Evolutionary conservation across 1,140 invertebrate species (phyloP).

Genomic region (Achroia grisella): DNA sequence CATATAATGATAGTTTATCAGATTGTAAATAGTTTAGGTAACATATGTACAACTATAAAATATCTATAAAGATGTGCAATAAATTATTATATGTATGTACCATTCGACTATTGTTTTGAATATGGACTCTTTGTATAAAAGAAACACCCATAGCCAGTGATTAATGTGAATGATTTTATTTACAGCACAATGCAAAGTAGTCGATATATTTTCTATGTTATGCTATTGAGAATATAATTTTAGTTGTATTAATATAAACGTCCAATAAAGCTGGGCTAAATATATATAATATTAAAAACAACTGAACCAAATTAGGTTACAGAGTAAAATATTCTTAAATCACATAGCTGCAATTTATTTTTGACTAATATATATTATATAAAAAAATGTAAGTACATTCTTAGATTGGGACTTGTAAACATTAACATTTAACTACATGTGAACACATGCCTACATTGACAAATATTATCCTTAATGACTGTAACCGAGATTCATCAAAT

Average conservation of each 20-base stretch:
- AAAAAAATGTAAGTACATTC: constrained; percentile 29
- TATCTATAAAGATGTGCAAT: constrained; percentile 15
- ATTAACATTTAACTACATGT: constrained; percentile 6
- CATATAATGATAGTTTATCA: constrained; percentile 19
- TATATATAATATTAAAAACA: too few species aligned
- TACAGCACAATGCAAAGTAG: constrained; percentile 11
- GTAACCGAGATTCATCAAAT: constrained; percentile 15
- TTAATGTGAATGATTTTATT: constrained; percentile 42
- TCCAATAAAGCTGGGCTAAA: too few species aligned
- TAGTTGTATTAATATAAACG: too few species aligned
- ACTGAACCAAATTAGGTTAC: too few species aligned
- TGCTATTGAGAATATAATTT: too few species aligned
- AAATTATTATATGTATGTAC: constrained; percentile 22
- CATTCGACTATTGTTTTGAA: constrained; percentile 20
- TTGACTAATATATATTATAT: too few species aligned
- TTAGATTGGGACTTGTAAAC: constrained; percentile 45
- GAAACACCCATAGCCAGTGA: constrained; percentile 23
- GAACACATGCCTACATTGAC: constrained; percentile 2
- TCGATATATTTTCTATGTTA: constrained; percentile 2
- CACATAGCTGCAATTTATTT: too few species aligned
- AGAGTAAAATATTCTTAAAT: too few species aligned
- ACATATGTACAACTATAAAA: background rate
- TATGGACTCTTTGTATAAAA: constrained; percentile 8
- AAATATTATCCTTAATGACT: constrained; percentile 8
- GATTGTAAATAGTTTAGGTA: constrained; percentile 14